These are phyloP conservation scores for Dynastes hyllus DNA, from an alignment of 2,888 invertebrate species.

Conservation along the genomic window DNA sequence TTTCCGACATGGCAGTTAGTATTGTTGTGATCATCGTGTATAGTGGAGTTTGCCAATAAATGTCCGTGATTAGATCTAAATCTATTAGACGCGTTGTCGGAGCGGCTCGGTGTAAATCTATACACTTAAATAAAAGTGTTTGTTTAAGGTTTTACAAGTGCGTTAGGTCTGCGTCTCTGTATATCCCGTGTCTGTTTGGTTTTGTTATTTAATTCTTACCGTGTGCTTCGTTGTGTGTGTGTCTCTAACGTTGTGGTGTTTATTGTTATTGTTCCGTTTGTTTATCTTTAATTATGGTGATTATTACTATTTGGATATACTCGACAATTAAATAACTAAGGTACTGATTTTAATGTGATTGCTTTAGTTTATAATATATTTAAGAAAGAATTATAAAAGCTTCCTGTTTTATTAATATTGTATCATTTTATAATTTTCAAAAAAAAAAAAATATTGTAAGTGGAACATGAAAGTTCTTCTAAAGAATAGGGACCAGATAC, in stretches of 20 bases:
- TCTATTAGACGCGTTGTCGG: slow-evolving; percentile 49
- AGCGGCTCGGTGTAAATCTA: slow-evolving; percentile 37
- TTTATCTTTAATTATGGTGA: slow-evolving; percentile 25
- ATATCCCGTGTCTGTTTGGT: slow-evolving; percentile 23
- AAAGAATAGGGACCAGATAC: no score
- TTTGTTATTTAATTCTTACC: slow-evolving; percentile 46
- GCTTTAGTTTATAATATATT: no score
- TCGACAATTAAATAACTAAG: not conserved
- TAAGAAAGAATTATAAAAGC: no score
- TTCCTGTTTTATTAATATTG: no score
- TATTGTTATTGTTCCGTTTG: slow-evolving; percentile 25
- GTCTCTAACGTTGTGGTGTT: slow-evolving; percentile 43
- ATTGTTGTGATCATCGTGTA: slow-evolving; percentile 54
- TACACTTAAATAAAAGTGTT: slow-evolving; percentile 47
- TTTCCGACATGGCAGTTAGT: slow-evolving; percentile 56
- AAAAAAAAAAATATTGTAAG: no score
- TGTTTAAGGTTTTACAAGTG: slow-evolving; percentile 51
- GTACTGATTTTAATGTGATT: not conserved
- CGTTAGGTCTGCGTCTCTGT: slow-evolving; percentile 24
- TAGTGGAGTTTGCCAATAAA: slow-evolving; percentile 54
- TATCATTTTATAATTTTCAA: no score
- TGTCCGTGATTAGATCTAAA: slow-evolving; percentile 56
- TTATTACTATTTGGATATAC: slow-evolving; percentile 1
- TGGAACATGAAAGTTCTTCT: no score
- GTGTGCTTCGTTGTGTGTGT: slow-evolving; percentile 21